Evolutionary conservation across 2,888 invertebrate species (phyloP).

Genomic region (Apantesis nais): DNA sequence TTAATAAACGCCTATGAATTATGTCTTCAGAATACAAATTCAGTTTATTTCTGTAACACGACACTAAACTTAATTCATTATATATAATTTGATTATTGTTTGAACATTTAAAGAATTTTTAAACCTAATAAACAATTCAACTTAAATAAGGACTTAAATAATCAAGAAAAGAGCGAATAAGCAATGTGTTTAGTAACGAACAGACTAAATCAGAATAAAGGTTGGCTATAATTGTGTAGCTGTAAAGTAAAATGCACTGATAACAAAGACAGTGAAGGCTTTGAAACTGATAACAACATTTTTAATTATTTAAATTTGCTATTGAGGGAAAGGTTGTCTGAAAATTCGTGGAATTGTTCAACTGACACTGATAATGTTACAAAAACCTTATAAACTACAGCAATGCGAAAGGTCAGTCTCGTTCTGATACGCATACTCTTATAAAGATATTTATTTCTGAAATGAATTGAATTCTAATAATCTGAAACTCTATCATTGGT

Average conservation of each 20-base stretch:
- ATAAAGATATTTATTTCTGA: too few relatives aligned
- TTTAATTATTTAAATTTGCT: constrained; percentile 23
- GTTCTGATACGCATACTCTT: neutral
- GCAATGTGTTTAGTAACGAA: neutral
- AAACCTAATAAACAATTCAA: too few relatives aligned
- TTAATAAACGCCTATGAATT: neutral
- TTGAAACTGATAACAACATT: constrained; percentile 31
- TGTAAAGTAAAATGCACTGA: constrained; percentile 9
- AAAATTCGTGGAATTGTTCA: neutral
- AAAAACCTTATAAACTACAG: neutral
- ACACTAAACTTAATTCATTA: neutral
- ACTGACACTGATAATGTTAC: neutral
- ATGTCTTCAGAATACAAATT: neutral
- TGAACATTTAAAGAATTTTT: too few relatives aligned
- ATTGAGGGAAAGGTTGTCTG: neutral
- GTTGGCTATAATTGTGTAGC: neutral
- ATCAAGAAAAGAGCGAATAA: neutral
- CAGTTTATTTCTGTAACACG: neutral
- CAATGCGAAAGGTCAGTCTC: neutral
- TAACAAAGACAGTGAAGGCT: constrained; percentile 27
- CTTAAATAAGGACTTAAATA: neutral
- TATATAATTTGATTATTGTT: too few relatives aligned
- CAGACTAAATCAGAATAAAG: neutral
- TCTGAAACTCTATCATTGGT: too few relatives aligned
- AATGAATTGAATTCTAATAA: too few relatives aligned